phyloP scores from a whole-genome alignment of 1,140 invertebrate genomes.

The Brachionus asplanchnoidis region DNA sequence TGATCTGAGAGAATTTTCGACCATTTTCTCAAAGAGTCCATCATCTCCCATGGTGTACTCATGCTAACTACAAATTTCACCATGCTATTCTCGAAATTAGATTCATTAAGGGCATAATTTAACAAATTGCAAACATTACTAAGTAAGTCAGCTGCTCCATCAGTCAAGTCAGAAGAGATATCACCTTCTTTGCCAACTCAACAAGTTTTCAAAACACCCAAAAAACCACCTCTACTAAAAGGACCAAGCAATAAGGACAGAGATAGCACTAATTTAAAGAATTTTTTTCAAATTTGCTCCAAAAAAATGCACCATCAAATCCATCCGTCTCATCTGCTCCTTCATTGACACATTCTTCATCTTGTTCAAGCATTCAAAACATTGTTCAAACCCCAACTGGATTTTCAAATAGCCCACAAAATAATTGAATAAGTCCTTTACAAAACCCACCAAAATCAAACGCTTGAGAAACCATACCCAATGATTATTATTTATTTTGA shows the following conservation, averaged over 20 bases:
- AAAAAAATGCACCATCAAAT: conserved; percentile 27
- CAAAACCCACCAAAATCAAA: conserved; percentile 7
- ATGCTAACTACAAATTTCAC: conserved; percentile 90
- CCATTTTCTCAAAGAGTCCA: conserved; percentile 88
- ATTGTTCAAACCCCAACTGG: conserved; percentile 12
- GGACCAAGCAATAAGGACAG: background rate
- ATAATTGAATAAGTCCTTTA: background rate
- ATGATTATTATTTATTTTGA: background rate
- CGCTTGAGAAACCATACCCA: background rate
- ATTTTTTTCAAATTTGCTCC: conserved; percentile 41
- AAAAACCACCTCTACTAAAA: conserved; percentile 33
- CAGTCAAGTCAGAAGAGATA: conserved; percentile 57
- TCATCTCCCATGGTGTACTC: conserved; percentile 89
- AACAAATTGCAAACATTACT: conserved; percentile 65
- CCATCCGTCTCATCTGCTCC: background rate
- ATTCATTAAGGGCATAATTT: conserved; percentile 81
- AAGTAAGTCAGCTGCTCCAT: conserved; percentile 6
- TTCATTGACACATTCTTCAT: background rate
- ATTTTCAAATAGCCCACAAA: conserved; percentile 3
- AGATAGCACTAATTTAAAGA: conserved; percentile 40
- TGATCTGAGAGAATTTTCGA: conserved; percentile 81
- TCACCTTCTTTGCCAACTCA: background rate
- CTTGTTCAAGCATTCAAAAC: background rate
- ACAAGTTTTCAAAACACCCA: conserved; percentile 11
- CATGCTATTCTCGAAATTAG: conserved; percentile 82